Base-by-base conservation (phyloP, 2,113 vertebrate species). In the Etheostoma spectabile region DNA sequence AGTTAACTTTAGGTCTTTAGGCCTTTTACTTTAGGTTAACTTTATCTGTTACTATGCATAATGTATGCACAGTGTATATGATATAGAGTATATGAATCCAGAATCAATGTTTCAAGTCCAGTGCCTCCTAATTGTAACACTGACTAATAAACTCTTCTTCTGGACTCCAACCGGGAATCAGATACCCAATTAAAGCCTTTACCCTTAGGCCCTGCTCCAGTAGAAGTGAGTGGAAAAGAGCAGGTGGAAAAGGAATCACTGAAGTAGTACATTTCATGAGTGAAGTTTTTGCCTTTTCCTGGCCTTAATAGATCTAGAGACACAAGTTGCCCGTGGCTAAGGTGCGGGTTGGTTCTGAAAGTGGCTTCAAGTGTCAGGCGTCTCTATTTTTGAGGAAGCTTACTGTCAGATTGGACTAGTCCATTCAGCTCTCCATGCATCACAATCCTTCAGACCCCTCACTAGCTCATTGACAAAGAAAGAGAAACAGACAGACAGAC, bases 151-250 rank as follows among this genome's bases (percentile, higher is more conserved):
- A 77, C 55, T 82, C 48, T 16, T 88, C 48, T 73, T 48, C 55
- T 64, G 56, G 61, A 71, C 10, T 64, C 35, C 64, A 74, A 76
- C 69, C 76, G 56, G 61, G 42, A 87, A 64, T 84, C 63, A 77
- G 80, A 86, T 61, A 46, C 30, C 77, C 82, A 84, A 82, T 87
- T 80, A 89, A 79, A 86, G 85, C 13, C 48, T 67, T 67, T 70
- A 76, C 83, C 71, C 74, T 16, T 15, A 83, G 84, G 82, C 61
- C 67, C 80, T 53, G 65, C 68, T 86, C 42, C 30, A 67, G 55
- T 38, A 74, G 38, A 83, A 74, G 70, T 80, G 59, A 87, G 57
- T 56, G 62, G 30, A 69, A 73, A 84, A 55, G 53, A 62, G 27
- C 27, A 61, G 19, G 24, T 18, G 42, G 59, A 38, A 45, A 70